A percentile compares a stretch with the other conserved stretches of the same genome.
These are phyloP conservation scores for Brachycybe producta DNA, from an alignment of 2,888 invertebrate genomes.

Conservation along the genomic window DNA sequence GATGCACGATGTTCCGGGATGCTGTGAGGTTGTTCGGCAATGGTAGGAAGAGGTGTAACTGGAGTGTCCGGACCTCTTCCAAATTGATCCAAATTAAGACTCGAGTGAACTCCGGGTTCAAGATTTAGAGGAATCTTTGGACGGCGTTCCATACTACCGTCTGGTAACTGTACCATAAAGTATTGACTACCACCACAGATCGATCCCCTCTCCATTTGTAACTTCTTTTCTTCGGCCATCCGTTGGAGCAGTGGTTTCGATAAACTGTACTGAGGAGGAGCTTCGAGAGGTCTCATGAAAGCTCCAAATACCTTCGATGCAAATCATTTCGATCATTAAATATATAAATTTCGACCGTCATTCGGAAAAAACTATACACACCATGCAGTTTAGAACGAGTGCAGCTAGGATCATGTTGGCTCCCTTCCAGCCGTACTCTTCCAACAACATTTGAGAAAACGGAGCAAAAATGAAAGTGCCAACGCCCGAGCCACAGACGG, in stretches of 20 bases:
- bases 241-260: conserved; percentile 68
- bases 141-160: conserved; percentile 78
- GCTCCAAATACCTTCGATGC: conserved; percentile 32
- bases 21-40: conserved; percentile 49
- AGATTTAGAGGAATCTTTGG: conserved; percentile 81
- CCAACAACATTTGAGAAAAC: conserved; percentile 62
- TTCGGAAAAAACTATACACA: conserved; percentile 35
- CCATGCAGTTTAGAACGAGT: conserved; percentile 76
- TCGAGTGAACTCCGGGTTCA: conserved; percentile 87
- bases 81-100: conserved; percentile 71
- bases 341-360: background rate
- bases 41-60: conserved; percentile 60
- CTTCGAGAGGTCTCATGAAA: conserved; percentile 38
- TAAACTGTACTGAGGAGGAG: conserved; percentile 14
- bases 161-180: conserved; percentile 74
- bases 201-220: conserved; percentile 81
- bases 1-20: conserved; percentile 5
- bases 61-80: conserved; percentile 50
- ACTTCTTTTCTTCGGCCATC: conserved; percentile 83
- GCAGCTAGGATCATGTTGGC: conserved; percentile 86
- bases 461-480: conserved; percentile 95
- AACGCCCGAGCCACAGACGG: conserved; percentile 77
- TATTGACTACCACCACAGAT: conserved; percentile 60
- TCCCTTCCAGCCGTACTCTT: conserved; percentile 73
- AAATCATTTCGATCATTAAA: background rate